A percentile compares a stretch with the other conserved stretches of the same genome.
Evolutionary conservation across 2,888 invertebrate genomes (phyloP).

Genomic region (Crioceris asparagi): DNA sequence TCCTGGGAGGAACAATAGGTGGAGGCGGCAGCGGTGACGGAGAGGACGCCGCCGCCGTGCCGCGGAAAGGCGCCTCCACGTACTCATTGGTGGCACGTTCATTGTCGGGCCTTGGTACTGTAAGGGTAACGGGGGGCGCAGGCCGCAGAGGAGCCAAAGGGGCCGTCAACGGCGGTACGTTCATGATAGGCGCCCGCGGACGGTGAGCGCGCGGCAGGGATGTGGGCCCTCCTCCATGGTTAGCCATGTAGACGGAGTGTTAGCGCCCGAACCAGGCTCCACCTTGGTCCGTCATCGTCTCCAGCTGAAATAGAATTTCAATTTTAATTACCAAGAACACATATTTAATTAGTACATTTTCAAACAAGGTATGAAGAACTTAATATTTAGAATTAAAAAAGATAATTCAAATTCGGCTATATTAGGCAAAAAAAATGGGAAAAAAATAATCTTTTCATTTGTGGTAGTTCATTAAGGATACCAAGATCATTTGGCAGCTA

Average conservation of each 20-base stretch:
- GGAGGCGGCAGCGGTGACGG: conserved; percentile 38
- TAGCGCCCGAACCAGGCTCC: conserved; percentile 51
- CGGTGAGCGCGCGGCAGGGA: conserved; percentile 55
- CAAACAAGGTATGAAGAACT: too few relatives aligned
- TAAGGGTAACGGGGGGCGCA: conserved; percentile 32
- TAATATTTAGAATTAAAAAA: too few relatives aligned
- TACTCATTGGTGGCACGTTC: conserved; percentile 86
- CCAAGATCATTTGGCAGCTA: too few relatives aligned
- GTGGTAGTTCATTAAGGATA: too few relatives aligned
- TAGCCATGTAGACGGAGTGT: conserved; percentile 52
- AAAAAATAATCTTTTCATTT: too few relatives aligned
- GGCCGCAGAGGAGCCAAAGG: conserved; percentile 41
- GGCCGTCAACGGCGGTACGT: conserved; percentile 44
- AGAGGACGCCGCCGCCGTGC: conserved; percentile 37
- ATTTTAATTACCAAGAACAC: conserved; percentile 8
- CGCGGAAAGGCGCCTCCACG: conserved; percentile 75
- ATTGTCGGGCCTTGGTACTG: conserved; percentile 70
- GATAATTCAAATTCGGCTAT: too few relatives aligned
- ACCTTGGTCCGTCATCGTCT: conserved; percentile 53
- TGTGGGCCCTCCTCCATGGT: conserved; percentile 61
- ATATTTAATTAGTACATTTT: too few relatives aligned
- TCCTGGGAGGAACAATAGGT: conserved; percentile 19
- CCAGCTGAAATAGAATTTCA: conserved; percentile 45
- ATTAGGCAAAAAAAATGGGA: too few relatives aligned
- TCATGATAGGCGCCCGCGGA: conserved; percentile 43